These are phyloP conservation scores for Sebastes matsubarae DNA, from an alignment of 2,797 vertebrate genomes.

Conservation along the genomic window DNA sequence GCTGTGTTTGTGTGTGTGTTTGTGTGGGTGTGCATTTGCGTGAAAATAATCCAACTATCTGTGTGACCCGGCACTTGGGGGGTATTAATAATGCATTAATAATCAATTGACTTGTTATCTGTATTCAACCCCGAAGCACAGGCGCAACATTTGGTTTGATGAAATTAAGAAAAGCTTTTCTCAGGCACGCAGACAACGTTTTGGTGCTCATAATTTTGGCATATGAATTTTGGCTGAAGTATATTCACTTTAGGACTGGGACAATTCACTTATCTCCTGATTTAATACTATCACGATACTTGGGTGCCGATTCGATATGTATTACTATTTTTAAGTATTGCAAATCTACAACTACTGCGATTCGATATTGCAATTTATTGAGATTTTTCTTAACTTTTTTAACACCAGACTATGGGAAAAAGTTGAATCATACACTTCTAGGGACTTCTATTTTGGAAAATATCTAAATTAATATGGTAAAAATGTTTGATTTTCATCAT, in stretches of 20 bases:
- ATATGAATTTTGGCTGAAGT: slow-evolving; percentile 30
- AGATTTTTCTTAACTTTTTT: no score
- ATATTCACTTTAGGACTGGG: neutral
- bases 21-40: slow-evolving; percentile 49
- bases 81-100: slow-evolving; percentile 82
- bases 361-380: no score
- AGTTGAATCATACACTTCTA: no score
- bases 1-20: slow-evolving; percentile 34
- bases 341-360: no score
- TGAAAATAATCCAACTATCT: slow-evolving; percentile 67
- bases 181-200: slow-evolving; percentile 42
- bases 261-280: no score
- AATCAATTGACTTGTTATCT: slow-evolving; percentile 81
- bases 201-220: slow-evolving; percentile 47
- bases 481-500: no score
- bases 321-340: no score
- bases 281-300: no score
- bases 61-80: slow-evolving; percentile 61
- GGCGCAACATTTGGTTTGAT: slow-evolving; percentile 60
- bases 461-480: no score
- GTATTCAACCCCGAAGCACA: slow-evolving; percentile 63
- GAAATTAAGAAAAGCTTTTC: slow-evolving; percentile 63
- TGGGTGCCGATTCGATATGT: no score
- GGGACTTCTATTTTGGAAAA: no score
- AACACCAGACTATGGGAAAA: no score